These are phyloP conservation scores for Sinocyclocheilus anophthalmus DNA, from an alignment of 2,113 vertebrate species.

Conservation along the genomic window DNA sequence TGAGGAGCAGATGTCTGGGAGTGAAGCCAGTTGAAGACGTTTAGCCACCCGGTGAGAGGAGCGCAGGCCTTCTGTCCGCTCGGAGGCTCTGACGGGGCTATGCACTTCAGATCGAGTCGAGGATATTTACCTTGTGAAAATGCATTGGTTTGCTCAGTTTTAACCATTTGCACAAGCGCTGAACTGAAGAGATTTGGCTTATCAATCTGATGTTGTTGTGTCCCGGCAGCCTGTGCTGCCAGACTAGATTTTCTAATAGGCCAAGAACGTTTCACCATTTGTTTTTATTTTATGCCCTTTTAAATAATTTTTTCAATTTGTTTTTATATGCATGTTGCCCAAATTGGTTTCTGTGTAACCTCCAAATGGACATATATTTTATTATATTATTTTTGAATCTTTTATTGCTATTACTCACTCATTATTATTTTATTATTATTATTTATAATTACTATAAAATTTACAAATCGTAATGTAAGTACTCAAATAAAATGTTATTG, in stretches of 20 bases:
- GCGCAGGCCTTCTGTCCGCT: conserved; percentile 2
- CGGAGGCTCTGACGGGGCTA: neutral
- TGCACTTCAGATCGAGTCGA: neutral
- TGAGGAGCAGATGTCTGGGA: conserved; percentile 16
- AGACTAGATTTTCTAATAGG: neutral
- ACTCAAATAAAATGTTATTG: neutral
- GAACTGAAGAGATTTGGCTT: neutral
- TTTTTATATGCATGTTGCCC: neutral
- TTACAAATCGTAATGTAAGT: neutral
- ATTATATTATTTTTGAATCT: neutral
- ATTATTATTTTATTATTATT: neutral
- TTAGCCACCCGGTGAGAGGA: conserved; percentile 28
- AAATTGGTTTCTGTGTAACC: neutral
- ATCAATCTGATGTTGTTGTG: neutral
- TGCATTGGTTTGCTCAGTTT: neutral
- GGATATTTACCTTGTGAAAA: neutral
- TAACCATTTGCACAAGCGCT: neutral
- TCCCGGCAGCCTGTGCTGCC: neutral
- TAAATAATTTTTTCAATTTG: neutral
- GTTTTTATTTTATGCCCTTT: neutral
- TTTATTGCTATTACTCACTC: neutral
- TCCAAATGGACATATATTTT: neutral
- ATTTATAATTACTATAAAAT: neutral
- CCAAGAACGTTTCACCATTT: neutral
- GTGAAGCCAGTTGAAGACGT: neutral